Base-by-base conservation (phyloP, 2,888 invertebrate species). In the Xanthia togata region DNA sequence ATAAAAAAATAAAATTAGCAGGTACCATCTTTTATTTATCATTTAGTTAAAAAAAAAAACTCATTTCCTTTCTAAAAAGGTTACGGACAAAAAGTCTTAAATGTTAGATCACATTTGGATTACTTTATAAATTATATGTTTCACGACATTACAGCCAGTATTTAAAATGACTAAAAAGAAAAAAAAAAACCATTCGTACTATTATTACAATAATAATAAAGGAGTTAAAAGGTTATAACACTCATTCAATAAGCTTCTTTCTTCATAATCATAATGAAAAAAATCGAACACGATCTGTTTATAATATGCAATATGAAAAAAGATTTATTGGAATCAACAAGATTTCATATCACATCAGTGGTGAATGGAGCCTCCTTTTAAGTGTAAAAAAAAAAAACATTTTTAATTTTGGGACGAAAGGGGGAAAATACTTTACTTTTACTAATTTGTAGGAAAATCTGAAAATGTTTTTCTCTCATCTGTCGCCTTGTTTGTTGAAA, bases 401-500 rank as follows among this genome's bases (percentile, higher is more conserved):
- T 41, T n/a, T 31, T 53, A 11, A 63, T 9, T 71, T 68, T 5
- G 26, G 5, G n/a, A 44, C n/a, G 14, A 53, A 68, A 38, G 35
- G 68, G 65, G 31, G 53, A 80, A 64, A 78, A 20, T 53, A 20
- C 14, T 20, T 41, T 57, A 47, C 0, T 77, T 23, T 55, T 63
- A 55, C 0, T 41, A n/a, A 55, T 79, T 31, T 71, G 80, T 65
- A 38, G 38, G 1, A 55, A 70, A 53, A 26, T 67, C 55, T n/a
- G 23, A 59, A 50, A 31, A 55, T 31, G 12, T 23, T 55, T 72
- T 62, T 31, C 4, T 31, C 35, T 38, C 41, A 41, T 35, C 6
- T 53, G 17, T 62, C 38, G 69, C 59, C 38, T 53, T 64, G 53
- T 86, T 73, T 63, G 65, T 55, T 60, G 26, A 62, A 73, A 83